Evolutionary conservation across 2,113 vertebrate species (phyloP).

Genomic region (Chrysochloris asiatica): DNA sequence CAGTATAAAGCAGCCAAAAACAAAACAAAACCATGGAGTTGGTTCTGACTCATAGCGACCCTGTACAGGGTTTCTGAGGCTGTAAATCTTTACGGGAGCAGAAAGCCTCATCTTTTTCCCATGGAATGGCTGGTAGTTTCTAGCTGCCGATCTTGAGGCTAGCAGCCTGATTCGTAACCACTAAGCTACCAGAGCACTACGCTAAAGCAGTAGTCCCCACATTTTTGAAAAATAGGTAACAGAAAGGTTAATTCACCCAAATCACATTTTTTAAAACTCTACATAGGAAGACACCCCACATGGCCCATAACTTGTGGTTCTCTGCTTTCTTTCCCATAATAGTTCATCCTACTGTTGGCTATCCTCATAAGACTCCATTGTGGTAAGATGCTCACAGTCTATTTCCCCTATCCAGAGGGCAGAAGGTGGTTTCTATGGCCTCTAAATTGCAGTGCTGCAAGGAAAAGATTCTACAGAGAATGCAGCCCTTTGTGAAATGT

Average conservation of each 20-base stretch:
- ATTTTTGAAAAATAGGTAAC: neutral
- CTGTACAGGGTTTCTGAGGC: too few species aligned
- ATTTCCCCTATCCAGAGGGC: neutral
- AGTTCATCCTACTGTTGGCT: neutral
- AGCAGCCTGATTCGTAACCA: too few species aligned
- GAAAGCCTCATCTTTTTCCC: too few species aligned
- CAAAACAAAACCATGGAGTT: too few species aligned
- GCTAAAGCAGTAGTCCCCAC: neutral
- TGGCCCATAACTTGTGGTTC: neutral
- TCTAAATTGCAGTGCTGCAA: slow-evolving; percentile 13
- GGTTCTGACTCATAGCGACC: too few species aligned
- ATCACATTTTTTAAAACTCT: neutral
- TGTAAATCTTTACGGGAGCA: too few species aligned
- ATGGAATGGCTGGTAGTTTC: too few species aligned
- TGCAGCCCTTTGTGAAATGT: slow-evolving; percentile 56
- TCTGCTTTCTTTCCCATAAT: neutral
- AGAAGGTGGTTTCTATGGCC: neutral
- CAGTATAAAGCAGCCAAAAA: too few species aligned
- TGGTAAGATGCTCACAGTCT: neutral
- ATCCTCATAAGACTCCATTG: neutral
- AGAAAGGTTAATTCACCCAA: neutral
- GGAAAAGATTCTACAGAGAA: slow-evolving; percentile 40
- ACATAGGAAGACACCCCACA: neutral
- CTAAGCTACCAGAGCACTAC: too few species aligned
- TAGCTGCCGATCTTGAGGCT: too few species aligned